phyloP scores from a whole-genome alignment of 2,113 vertebrate species.

The Xyrauchen texanus region DNA sequence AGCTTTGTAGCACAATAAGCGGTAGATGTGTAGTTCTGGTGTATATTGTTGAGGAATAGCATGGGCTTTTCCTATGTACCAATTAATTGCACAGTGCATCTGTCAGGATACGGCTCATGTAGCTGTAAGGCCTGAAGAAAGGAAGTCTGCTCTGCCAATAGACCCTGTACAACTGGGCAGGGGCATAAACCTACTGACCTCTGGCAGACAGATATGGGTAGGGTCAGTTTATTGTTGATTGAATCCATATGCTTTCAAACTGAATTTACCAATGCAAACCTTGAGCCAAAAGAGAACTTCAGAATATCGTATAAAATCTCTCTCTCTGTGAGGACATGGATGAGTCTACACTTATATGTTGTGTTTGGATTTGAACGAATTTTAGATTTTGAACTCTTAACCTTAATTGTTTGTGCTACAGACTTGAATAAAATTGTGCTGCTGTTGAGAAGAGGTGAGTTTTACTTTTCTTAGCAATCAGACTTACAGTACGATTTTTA shows the following conservation, averaged over 20 bases:
- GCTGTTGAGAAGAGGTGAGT: no score
- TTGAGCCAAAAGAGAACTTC: neutral
- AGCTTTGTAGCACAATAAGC: no score
- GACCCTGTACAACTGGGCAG: constrained; percentile 40
- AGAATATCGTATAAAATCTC: neutral
- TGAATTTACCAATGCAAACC: neutral
- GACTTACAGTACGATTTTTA: no score
- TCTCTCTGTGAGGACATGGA: neutral
- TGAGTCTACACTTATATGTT: neutral
- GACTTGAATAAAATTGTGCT: no score
- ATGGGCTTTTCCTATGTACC: neutral
- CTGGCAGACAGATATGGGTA: neutral
- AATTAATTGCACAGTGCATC: constrained; percentile 28
- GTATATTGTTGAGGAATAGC: constrained; percentile 37
- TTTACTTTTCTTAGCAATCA: no score
- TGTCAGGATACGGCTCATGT: constrained; percentile 45
- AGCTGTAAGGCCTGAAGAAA: constrained; percentile 48
- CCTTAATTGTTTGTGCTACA: no score
- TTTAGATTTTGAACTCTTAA: no score
- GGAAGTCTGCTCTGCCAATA: constrained; percentile 53
- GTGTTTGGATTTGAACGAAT: no score
- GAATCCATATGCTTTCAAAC: neutral
- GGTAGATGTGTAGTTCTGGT: constrained; percentile 29
- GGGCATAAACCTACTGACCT: constrained; percentile 27
- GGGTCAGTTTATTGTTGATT: neutral